A percentile compares a stretch with the other conserved stretches of the same genome.
Conservation (phyloP, 1,140 invertebrate species). For the Trichoplusia ni region DNA sequence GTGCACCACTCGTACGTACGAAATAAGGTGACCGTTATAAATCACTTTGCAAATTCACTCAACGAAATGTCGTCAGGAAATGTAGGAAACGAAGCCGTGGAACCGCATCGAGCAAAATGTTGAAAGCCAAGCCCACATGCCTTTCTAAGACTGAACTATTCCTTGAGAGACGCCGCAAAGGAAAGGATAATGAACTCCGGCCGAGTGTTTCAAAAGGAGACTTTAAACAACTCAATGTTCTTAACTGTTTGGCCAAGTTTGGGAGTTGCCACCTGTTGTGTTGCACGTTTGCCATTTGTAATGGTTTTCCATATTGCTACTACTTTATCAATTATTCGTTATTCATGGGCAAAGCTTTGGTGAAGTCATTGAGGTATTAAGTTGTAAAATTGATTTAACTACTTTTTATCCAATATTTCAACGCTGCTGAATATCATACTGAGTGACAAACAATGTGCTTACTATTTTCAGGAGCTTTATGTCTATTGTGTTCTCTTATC, state of each 20-base stretch:
- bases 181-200: constrained; percentile 23
- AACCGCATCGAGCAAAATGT: neutral
- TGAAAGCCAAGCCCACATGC: constrained; percentile 10
- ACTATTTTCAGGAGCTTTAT: too few species aligned
- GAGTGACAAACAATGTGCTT: too few species aligned
- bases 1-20: neutral
- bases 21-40: constrained; percentile 21
- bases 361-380: too few species aligned
- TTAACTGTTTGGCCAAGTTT: constrained; percentile 26
- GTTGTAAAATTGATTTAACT: too few species aligned
- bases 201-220: constrained; percentile 21
- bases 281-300: neutral
- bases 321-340: too few species aligned
- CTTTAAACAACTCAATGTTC: constrained; percentile 29
- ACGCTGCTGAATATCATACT: too few species aligned
- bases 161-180: constrained; percentile 19
- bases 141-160: constrained; percentile 24
- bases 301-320: too few species aligned
- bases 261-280: neutral
- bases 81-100: constrained; percentile 13
- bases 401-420: too few species aligned
- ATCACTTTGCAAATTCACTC: constrained; percentile 24
- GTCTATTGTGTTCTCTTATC: too few species aligned
- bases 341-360: too few species aligned
- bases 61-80: constrained; percentile 15